Conservation (phyloP, 2,797 vertebrate species). For the Chromis chromis region DNA sequence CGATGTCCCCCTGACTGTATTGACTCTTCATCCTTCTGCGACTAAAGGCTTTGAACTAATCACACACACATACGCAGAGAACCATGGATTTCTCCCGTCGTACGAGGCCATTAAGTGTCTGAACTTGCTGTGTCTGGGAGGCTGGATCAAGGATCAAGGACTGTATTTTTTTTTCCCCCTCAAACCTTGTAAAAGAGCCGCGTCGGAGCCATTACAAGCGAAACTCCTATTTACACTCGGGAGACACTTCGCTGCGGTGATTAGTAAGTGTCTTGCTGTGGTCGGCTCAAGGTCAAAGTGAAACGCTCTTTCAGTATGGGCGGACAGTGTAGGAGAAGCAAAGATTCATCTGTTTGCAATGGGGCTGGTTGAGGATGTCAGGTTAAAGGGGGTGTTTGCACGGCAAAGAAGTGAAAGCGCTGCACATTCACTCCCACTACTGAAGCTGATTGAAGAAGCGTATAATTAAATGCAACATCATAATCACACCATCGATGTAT, state of each 20-base stretch:
- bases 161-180: slow-evolving; percentile 25
- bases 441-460: background rate
- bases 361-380: slow-evolving; percentile 3
- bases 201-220: background rate
- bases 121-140: slow-evolving; percentile 52
- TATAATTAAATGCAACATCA: background rate
- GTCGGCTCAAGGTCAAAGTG: slow-evolving; percentile 32
- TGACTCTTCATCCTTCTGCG: slow-evolving; percentile 59
- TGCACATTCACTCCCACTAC: background rate
- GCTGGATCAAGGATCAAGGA: slow-evolving; percentile 55
- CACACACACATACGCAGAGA: slow-evolving; percentile 13
- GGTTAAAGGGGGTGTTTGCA: background rate
- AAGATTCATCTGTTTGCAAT: background rate
- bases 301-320: background rate
- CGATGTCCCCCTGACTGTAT: slow-evolving; percentile 61
- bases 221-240: slow-evolving; percentile 31
- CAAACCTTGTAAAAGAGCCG: slow-evolving; percentile 24
- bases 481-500: background rate
- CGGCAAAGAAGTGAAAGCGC: background rate
- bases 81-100: slow-evolving; percentile 48
- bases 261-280: too few relatives aligned
- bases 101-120: slow-evolving; percentile 61
- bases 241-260: too few relatives aligned
- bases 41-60: slow-evolving; percentile 61
- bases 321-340: background rate